Base-by-base conservation (phyloP, 2,797 vertebrate species). In the Periophthalmus magnuspinnatus region DNA sequence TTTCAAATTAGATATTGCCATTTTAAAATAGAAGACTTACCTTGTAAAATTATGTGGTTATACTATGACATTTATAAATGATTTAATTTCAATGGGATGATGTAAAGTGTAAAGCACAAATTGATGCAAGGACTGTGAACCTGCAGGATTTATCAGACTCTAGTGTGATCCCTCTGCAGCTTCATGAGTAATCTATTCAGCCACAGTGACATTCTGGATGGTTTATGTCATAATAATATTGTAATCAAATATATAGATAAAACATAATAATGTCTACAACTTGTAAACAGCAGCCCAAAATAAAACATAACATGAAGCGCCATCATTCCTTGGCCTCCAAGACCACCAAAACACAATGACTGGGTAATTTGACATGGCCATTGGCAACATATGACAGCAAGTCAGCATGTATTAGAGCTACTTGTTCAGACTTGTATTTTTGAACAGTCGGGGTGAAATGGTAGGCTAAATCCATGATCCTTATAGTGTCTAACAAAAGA, bases 351-450 rank as follows among this genome's bases (percentile, higher is more conserved):
- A 58, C 24, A 56, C 47, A 71, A 50, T 33, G 66, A 62, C 63
- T 58, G 69, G 73, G 50, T 60, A 47, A 71, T 72, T 75, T 81
- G 74, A 79, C 59, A 73, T 79, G 74, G 84, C 88, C 79, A 82
- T 77, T 80, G 79, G 88, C 83, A 54, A 78, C 68, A 48, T 77
- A 70, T 55, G 80, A 84, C 73, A 90, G 71, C 81, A 78, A 67
- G 74, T 47, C 67, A 69, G 72, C 55, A 65, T 68, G 68, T 73
- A 75, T 81, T 85, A 81, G 36, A 70, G 34, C 33, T 72, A 48
- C 88, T 2, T 72, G 91, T 81, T 77, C 50, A 61, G 81, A 58
- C 91, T 67, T 28, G 90, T 75, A 48, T 78, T 9, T n/a, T 41
- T 34, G 9, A 68, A 82, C 72, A 83, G 72, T 75, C 54, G 45